These are phyloP conservation scores for Zaprionus lineosus DNA, from an alignment of 2,888 invertebrate genomes.

Conservation along the genomic window DNA sequence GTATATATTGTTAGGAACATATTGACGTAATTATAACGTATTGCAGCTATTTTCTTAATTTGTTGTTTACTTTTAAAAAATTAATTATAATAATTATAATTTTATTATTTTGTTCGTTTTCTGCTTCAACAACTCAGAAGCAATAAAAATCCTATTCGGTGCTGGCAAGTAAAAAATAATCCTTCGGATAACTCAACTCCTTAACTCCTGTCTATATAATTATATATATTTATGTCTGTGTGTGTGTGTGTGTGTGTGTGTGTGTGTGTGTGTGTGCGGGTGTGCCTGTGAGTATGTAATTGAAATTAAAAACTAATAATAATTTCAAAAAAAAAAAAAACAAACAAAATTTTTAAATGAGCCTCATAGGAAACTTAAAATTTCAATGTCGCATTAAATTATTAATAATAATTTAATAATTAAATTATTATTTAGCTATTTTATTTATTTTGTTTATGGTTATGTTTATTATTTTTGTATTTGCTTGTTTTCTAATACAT, in stretches of 20 bases:
- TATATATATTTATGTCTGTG: neutral
- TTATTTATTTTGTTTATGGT: conserved; percentile 8
- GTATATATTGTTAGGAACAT: conserved; percentile 83
- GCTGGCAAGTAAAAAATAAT: too few species aligned
- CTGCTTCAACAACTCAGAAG: neutral
- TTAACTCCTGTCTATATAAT: too few species aligned
- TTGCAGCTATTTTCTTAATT: conserved; percentile 81
- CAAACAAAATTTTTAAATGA: conserved; percentile 74
- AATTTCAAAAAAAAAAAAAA: conserved; percentile 26
- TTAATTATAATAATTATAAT: neutral
- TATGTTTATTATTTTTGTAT: conserved; percentile 3
- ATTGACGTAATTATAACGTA: conserved; percentile 83
- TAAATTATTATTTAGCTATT: conserved; percentile 77
- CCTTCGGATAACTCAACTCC: too few species aligned
- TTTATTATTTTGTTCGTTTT: neutral
- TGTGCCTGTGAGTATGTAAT: neutral
- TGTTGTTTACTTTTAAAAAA: conserved; percentile 1
- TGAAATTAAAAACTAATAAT: conserved; percentile 23
- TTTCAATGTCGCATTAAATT: conserved; percentile 81
- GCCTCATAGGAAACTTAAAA: conserved; percentile 83
- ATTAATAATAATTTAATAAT: too few species aligned
- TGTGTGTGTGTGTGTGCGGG: neutral
- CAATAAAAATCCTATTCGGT: too few species aligned
- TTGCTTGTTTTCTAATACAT: neutral
- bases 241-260: conserved; percentile 7